Percentiles rank a stretch among this genome's conserved stretches.
phyloP scores from a whole-genome alignment of 2,888 invertebrate genomes.

The Drosophila longiperda region DNA sequence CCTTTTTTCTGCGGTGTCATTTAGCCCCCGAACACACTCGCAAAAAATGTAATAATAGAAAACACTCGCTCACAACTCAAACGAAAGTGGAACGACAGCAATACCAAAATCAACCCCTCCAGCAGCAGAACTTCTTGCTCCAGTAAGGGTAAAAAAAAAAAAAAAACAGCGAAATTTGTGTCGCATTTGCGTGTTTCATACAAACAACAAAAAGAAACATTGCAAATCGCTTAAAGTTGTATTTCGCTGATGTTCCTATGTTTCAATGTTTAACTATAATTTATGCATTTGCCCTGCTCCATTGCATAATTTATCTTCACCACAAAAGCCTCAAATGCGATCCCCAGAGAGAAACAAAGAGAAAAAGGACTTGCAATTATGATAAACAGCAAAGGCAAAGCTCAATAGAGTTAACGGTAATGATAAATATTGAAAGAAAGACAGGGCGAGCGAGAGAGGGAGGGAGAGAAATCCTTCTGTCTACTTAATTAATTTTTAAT shows the following conservation, averaged over 20 bases:
- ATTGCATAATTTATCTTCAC: constrained; percentile 54
- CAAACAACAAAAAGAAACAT: constrained; percentile 20
- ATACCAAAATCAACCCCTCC: constrained; percentile 65
- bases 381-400: constrained; percentile 55
- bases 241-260: constrained; percentile 9
- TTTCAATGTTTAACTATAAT: constrained; percentile 32
- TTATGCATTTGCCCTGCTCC: constrained; percentile 49
- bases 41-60: constrained; percentile 79
- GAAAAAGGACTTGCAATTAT: constrained; percentile 24
- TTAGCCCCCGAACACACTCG: constrained; percentile 50
- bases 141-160: constrained; percentile 40
- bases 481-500: constrained; percentile 79
- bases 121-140: constrained; percentile 14
- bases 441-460: background rate
- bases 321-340: constrained; percentile 47
- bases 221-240: constrained; percentile 62
- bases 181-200: constrained; percentile 44
- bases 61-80: constrained; percentile 52
- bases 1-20: constrained; percentile 78
- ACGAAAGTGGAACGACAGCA: constrained; percentile 57
- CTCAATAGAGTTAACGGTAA: constrained; percentile 36
- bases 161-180: constrained; percentile 28
- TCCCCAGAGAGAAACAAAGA: constrained; percentile 32
- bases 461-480: constrained; percentile 34
- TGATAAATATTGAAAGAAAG: background rate